Percentiles rank a stretch among this genome's conserved stretches.
These are phyloP conservation scores for Microctenopoma lineatum DNA, from an alignment of 2,797 vertebrate species.

Conservation along the genomic window DNA sequence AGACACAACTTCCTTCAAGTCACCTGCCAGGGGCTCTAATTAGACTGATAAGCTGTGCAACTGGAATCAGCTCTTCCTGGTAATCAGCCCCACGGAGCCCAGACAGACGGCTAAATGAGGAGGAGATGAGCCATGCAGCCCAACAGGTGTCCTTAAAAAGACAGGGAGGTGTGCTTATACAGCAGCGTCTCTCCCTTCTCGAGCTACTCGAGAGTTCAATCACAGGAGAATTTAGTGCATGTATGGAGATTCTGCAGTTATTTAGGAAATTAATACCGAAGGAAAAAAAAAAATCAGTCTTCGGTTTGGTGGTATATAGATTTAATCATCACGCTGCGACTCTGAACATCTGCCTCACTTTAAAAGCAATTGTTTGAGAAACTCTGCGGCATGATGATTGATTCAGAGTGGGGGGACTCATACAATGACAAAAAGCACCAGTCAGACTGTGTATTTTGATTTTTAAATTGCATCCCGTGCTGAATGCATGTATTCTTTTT, in stretches of 20 bases:
- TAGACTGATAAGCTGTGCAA: constrained; percentile 82
- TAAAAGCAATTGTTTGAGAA: constrained; percentile 65
- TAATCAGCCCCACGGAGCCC: constrained; percentile 82
- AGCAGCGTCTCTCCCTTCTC: constrained; percentile 35
- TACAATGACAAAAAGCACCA: constrained; percentile 55
- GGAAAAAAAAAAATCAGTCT: constrained; percentile 18
- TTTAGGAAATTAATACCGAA: constrained; percentile 47
- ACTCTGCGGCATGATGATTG: constrained; percentile 59
- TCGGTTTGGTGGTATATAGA: constrained; percentile 51
- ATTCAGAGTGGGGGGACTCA: constrained; percentile 50
- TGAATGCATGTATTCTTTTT: constrained; percentile 46
- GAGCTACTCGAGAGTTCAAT: constrained; percentile 56
- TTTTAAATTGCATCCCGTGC: constrained; percentile 43
- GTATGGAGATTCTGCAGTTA: constrained; percentile 48
- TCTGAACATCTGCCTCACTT: constrained; percentile 52
- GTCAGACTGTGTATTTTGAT: constrained; percentile 66
- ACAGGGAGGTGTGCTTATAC: constrained; percentile 63
- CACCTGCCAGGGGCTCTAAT: constrained; percentile 83
- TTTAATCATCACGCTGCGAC: constrained; percentile 66
- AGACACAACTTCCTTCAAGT: constrained; percentile 75
- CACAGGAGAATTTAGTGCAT: constrained; percentile 49
- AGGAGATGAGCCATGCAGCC: constrained; percentile 81
- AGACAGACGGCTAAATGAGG: constrained; percentile 83
- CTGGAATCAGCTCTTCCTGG: constrained; percentile 78
- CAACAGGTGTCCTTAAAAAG: constrained; percentile 83